Evolutionary conservation across 1,140 invertebrate genomes (phyloP), one percentile per base, ranked within the genome.

Genomic region (Caenorhabditis briggsae): DNA sequence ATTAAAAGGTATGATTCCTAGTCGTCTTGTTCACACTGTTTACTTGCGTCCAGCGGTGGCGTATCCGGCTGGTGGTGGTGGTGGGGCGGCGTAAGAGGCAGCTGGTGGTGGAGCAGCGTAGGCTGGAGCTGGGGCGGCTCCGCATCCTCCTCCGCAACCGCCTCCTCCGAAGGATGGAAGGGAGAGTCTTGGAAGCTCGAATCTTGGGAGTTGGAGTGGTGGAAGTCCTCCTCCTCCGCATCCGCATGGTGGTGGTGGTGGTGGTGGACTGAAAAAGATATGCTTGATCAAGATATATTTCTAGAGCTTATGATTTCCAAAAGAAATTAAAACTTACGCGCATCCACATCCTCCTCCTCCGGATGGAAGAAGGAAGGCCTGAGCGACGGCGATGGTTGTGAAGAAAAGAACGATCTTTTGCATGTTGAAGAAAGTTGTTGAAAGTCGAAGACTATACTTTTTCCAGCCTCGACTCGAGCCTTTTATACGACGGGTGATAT

Each of bases 161-260:
- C 70, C 70, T 78, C 70, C 70, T 78, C 70, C 70, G 43, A 78
- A 25, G 2, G 70, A 78, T 50, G 70, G 70, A 23, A 78, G 70
- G 23, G 70, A 78, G 20, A 78, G 70, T 78, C 70, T 78, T 78
- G 70, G 70, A 20, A 78, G 70, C n/a, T 78, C 70, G 9, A 78
- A 78, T 12, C 70, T 33, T 78, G 70, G 70, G 20, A 78, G 70
- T 78, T 78, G 70, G 46, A 78, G 70, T 78, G 70, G 70, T 50
- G 70, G 70, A n/a, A 78, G 70, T 11, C 46, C n/a, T 78, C 46
- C 46, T 50, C 43, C 70, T 78, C 70, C 70, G 46, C 70, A 78
- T 78, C 70, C 70, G 70, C 70, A 78, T 78, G 70, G 70, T 78
- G 70, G 70, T 78, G 70, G 70, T 78, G 70, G 70, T 78, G 70